phyloP scores from a whole-genome alignment of 2,888 invertebrate genomes.

The Pheosia tremula region DNA sequence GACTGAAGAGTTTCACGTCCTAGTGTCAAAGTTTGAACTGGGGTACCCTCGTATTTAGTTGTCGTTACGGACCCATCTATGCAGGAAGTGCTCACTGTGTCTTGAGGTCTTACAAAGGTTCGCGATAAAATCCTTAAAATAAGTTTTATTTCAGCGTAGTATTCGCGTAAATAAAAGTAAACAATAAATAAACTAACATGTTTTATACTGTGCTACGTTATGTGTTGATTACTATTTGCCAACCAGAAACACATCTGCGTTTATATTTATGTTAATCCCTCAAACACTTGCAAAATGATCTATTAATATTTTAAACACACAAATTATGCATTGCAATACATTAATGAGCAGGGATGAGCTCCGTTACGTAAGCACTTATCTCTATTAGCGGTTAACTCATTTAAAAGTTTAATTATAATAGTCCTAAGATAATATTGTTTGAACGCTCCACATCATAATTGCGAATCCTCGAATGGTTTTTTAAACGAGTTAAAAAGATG shows the following conservation, averaged over 20 bases:
- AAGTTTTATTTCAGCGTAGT: too few species aligned
- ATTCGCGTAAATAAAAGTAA: too few species aligned
- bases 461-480: constrained; percentile 48
- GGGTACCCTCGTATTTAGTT: too few species aligned
- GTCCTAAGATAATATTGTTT: constrained; percentile 67
- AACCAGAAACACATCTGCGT: background rate
- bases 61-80: too few species aligned
- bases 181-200: too few species aligned
- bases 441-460: constrained; percentile 52
- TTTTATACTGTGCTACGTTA: too few species aligned
- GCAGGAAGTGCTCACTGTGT: too few species aligned
- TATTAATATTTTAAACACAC: constrained; percentile 3
- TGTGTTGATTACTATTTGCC: background rate
- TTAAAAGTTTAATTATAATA: constrained; percentile 66
- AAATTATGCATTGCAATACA: constrained; percentile 5
- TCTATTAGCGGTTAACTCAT: constrained; percentile 45
- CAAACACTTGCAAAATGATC: background rate
- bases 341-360: constrained; percentile 14
- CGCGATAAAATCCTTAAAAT: too few species aligned
- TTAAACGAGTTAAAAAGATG: constrained; percentile 42
- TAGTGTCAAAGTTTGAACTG: too few species aligned
- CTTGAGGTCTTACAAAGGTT: too few species aligned
- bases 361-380: constrained; percentile 29
- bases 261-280: background rate
- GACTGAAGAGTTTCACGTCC: too few species aligned